Evolutionary conservation across 2,113 vertebrate species (phyloP).

Genomic region (Cisticola juncidis): DNA sequence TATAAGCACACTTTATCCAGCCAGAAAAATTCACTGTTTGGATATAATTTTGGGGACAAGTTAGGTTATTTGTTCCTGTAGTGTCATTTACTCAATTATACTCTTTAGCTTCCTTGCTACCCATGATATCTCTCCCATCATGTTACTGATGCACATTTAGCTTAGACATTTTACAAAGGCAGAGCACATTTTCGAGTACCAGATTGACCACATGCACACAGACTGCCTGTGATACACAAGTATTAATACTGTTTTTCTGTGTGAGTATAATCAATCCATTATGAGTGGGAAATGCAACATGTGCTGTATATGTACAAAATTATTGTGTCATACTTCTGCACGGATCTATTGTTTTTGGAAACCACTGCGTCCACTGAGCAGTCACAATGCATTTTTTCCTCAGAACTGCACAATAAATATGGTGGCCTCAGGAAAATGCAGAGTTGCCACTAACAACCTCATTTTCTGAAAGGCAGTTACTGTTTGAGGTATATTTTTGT

Average conservation of each 20-base stretch:
- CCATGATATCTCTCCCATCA: background rate
- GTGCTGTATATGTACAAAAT: background rate
- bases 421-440: background rate
- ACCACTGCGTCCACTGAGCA: background rate
- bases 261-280: conserved; percentile 24
- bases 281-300: background rate
- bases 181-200: background rate
- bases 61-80: background rate
- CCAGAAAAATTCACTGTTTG: background rate
- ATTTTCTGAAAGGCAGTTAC: background rate
- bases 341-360: conserved; percentile 45
- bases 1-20: background rate
- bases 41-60: background rate
- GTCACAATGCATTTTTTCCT: background rate
- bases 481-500: background rate
- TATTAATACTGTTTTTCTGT: background rate
- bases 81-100: background rate
- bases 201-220: background rate
- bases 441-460: background rate
- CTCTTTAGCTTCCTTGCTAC: background rate
- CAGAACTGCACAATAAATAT: background rate
- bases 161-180: background rate
- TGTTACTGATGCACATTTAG: background rate
- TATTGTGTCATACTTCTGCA: conserved; percentile 5
- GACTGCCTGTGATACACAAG: background rate